A percentile compares a stretch with the other conserved stretches of the same genome.
These are phyloP conservation scores for Notospermus geniculatus DNA, from an alignment of 1,140 invertebrate genomes.

Conservation along the genomic window DNA sequence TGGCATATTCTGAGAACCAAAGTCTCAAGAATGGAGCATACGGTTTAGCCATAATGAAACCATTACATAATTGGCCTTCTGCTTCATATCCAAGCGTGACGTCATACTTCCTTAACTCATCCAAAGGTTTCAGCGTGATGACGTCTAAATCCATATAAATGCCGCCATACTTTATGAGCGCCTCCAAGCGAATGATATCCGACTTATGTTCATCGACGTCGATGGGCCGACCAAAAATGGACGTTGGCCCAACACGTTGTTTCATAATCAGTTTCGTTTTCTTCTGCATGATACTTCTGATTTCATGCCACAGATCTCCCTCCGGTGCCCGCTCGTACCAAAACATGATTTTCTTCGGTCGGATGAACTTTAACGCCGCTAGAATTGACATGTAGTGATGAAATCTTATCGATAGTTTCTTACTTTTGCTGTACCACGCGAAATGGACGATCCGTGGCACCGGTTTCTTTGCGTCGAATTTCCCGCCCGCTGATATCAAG, in stretches of 20 bases:
- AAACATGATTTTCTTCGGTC: constrained; percentile 5
- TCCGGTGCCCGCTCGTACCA: not conserved
- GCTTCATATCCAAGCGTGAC: not conserved
- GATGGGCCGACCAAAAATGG: not conserved
- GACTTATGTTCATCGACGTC: not conserved
- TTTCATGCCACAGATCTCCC: not conserved
- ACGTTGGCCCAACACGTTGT: not conserved
- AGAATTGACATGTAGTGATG: not conserved
- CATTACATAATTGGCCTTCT: not conserved
- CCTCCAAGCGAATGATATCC: constrained; percentile 5
- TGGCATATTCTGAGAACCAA: not conserved
- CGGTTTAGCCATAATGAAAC: not conserved
- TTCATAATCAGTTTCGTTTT: not conserved
- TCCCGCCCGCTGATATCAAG: too few relatives aligned
- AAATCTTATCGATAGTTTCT: not conserved
- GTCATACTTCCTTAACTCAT: not conserved
- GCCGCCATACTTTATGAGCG: not conserved
- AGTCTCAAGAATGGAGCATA: not conserved
- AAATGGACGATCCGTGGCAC: not conserved
- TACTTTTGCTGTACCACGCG: not conserved
- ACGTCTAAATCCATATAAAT: constrained; percentile 9
- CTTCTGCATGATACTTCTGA: not conserved
- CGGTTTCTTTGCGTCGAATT: too few relatives aligned
- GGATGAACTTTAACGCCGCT: not conserved
- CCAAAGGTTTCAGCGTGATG: not conserved